A percentile compares a stretch with the other conserved stretches of the same genome.
These are phyloP conservation scores for Urechis unicinctus DNA, from an alignment of 2,888 invertebrate genomes.

Conservation along the genomic window DNA sequence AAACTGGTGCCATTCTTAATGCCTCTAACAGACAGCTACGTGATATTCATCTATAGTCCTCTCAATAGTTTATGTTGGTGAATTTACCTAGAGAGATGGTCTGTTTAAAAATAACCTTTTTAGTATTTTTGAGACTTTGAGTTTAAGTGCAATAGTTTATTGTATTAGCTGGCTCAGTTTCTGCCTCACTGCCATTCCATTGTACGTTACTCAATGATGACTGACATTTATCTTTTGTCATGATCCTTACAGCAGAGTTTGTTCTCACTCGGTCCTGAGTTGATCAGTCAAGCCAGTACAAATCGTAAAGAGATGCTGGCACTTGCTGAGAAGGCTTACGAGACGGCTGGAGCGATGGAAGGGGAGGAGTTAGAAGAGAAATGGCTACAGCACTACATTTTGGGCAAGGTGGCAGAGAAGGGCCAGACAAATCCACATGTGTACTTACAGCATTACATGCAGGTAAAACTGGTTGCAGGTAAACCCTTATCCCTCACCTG, in stretches of 20 bases:
- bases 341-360: background rate
- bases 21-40: background rate
- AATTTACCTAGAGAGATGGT: no score
- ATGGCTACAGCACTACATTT: conserved; percentile 89
- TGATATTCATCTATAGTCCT: no score
- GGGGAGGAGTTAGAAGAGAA: conserved; percentile 59
- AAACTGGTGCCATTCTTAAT: conserved; percentile 63
- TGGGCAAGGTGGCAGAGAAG: conserved; percentile 92
- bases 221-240: background rate
- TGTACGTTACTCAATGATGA: no score
- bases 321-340: conserved; percentile 72
- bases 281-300: conserved; percentile 63
- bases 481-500: no score
- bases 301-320: conserved; percentile 74
- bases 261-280: conserved; percentile 50
- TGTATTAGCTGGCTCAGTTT: no score
- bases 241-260: conserved; percentile 33
- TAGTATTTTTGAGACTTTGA: no score
- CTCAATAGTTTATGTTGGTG: no score
- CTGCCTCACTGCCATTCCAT: no score
- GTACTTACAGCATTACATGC: conserved; percentile 73
- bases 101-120: no score
- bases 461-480: conserved; percentile 53
- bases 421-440: conserved; percentile 66
- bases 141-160: no score